These are phyloP conservation scores for Resseliella maxima DNA, from an alignment of 2,888 invertebrate genomes.

Conservation along the genomic window DNA sequence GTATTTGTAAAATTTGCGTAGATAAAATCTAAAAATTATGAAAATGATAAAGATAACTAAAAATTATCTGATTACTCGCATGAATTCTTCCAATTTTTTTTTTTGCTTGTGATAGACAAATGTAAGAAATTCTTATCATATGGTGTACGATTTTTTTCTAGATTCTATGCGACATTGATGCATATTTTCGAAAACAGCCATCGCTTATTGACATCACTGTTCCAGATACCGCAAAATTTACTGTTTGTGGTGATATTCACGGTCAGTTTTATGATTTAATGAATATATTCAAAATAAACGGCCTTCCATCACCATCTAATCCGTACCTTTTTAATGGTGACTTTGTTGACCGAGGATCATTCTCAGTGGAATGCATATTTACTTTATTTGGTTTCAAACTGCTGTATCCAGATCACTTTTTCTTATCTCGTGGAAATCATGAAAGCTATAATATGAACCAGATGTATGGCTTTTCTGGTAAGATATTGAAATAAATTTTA, in stretches of 20 bases:
- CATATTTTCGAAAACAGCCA: constrained; percentile 84
- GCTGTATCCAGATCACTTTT: constrained; percentile 95
- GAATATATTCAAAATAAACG: constrained; percentile 97
- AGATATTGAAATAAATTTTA: not conserved
- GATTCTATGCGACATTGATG: constrained; percentile 92
- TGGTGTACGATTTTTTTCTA: constrained; percentile 70
- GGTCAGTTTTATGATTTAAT: constrained; percentile 98
- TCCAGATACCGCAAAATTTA: constrained; percentile 89
- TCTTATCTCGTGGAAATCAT: constrained; percentile 99
- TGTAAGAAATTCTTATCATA: too few relatives aligned
- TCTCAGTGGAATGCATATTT: constrained; percentile 99
- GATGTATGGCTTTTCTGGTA: constrained; percentile 91
- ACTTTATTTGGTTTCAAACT: constrained; percentile 96
- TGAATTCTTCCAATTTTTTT: constrained; percentile 43
- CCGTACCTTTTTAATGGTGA: constrained; percentile 99
- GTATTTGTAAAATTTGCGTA: not conserved
- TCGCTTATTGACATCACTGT: constrained; percentile 92
- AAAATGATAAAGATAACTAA: too few relatives aligned
- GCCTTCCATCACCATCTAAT: constrained; percentile 92
- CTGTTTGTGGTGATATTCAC: constrained; percentile 98
- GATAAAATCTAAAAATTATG: too few relatives aligned
- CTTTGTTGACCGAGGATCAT: constrained; percentile 99
- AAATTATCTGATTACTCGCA: too few relatives aligned
- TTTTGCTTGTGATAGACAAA: not conserved
- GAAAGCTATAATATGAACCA: constrained; percentile 98